phyloP scores from a whole-genome alignment of 2,888 invertebrate genomes.

The Leptopterna dolabrata region DNA sequence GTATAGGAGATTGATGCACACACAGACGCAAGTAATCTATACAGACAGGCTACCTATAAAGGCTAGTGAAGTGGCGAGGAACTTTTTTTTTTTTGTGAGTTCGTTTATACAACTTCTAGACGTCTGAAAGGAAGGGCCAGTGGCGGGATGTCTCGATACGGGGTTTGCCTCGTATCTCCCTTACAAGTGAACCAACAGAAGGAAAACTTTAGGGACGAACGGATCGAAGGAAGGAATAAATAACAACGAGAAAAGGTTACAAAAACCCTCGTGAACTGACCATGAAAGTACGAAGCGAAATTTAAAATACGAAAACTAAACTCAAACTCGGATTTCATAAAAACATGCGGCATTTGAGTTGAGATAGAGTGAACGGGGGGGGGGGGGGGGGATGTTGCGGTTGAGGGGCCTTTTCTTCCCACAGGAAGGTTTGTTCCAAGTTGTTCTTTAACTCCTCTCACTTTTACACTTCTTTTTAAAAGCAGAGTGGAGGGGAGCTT shows the following conservation, averaged over 20 bases:
- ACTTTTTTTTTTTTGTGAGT: too few species aligned
- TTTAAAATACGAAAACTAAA: neutral
- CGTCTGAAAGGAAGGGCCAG: too few species aligned
- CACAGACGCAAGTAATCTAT: too few species aligned
- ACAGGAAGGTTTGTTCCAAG: neutral
- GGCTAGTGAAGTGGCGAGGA: too few species aligned
- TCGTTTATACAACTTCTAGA: too few species aligned
- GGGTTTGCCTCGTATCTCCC: too few species aligned
- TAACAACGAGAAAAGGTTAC: neutral
- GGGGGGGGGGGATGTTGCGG: neutral
- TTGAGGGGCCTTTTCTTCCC: neutral
- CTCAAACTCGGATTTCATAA: neutral
- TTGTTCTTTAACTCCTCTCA: neutral
- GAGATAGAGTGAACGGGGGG: too few species aligned
- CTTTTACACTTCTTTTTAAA: conserved; percentile 23
- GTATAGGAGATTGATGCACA: too few species aligned
- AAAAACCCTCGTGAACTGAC: neutral
- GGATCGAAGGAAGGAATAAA: neutral
- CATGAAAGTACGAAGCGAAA: neutral
- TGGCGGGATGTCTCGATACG: too few species aligned
- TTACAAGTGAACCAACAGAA: too few species aligned
- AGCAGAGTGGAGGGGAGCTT: neutral
- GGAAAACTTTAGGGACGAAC: neutral
- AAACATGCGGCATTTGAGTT: neutral
- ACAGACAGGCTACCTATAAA: too few species aligned